These are phyloP conservation scores for Harmothoe impar DNA, from an alignment of 2,888 invertebrate genomes.

Conservation along the genomic window DNA sequence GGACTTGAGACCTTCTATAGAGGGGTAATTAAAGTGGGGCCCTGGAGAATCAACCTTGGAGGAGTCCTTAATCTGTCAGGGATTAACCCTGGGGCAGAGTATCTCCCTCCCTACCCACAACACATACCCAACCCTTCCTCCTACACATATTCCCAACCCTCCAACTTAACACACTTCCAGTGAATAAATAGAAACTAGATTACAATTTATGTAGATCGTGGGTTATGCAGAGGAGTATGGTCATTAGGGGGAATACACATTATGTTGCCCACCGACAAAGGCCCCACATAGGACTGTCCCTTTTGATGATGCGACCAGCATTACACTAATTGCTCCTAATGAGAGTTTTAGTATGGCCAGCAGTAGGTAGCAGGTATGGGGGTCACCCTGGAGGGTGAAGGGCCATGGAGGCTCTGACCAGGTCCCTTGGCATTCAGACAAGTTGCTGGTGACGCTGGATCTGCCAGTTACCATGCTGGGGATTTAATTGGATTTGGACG, in stretches of 20 bases:
- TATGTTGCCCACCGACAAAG: slow-evolving; percentile 4
- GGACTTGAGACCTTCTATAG: not conserved
- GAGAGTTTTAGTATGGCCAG: slow-evolving; percentile 29
- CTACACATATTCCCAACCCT: not conserved
- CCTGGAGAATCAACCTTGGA: slow-evolving; percentile 22
- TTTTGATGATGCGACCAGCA: slow-evolving; percentile 7
- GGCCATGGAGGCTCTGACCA: not conserved
- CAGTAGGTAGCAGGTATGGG: not conserved
- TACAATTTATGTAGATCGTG: slow-evolving; percentile 40
- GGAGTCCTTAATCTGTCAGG: slow-evolving; percentile 20
- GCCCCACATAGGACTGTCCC: not conserved
- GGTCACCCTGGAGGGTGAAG: no score
- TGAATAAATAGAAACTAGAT: not conserved
- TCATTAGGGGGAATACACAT: not conserved
- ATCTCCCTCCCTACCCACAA: not conserved
- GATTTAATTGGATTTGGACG: slow-evolving; percentile 58
- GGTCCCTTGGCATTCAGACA: slow-evolving; percentile 38
- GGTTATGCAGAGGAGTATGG: not conserved
- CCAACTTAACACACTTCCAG: not conserved
- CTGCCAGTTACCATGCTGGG: not conserved
- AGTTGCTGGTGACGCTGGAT: not conserved
- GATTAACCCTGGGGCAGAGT: slow-evolving; percentile 28
- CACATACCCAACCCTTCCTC: no score
- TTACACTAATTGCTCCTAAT: slow-evolving; percentile 43
- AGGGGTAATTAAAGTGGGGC: slow-evolving; percentile 46